Conservation (phyloP, 2,797 vertebrate genomes). For the Hydrolagus colliei region DNA sequence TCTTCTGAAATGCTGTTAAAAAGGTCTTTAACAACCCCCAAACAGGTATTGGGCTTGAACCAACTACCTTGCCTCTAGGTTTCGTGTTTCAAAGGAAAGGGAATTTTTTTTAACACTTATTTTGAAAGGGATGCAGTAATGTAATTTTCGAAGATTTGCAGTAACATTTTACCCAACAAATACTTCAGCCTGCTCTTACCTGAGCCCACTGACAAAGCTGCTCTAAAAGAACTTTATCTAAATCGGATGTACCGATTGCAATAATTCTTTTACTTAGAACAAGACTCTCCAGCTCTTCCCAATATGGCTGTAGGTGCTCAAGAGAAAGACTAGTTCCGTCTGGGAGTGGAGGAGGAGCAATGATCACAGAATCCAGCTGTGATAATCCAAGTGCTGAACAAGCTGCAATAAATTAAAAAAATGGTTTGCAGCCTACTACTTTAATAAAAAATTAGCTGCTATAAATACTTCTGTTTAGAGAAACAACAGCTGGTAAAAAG, state of each 20-base stretch:
- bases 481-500: not conserved
- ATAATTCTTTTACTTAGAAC: slow-evolving; percentile 76
- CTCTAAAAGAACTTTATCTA: slow-evolving; percentile 87
- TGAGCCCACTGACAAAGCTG: slow-evolving; percentile 92
- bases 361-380: slow-evolving; percentile 91
- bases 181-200: slow-evolving; percentile 54
- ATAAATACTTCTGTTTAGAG: not conserved
- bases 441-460: not conserved
- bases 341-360: slow-evolving; percentile 71
- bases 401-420: slow-evolving; percentile 50
- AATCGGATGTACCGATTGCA: slow-evolving; percentile 89
- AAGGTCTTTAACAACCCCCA: too few species aligned
- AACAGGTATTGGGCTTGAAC: too few species aligned
- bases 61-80: too few species aligned
- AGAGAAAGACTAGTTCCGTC: slow-evolving; percentile 70
- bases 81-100: too few species aligned
- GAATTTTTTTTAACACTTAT: too few species aligned
- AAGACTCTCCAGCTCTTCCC: slow-evolving; percentile 82
- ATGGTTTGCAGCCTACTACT: not conserved
- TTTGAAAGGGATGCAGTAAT: too few species aligned
- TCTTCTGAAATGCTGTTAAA: too few species aligned
- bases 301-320: slow-evolving; percentile 81
- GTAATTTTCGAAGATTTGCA: too few species aligned
- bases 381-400: slow-evolving; percentile 79
- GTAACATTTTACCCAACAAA: not conserved